Base-by-base conservation (phyloP, 1,140 invertebrate species). In the Pygmarrhopalites habei region DNA sequence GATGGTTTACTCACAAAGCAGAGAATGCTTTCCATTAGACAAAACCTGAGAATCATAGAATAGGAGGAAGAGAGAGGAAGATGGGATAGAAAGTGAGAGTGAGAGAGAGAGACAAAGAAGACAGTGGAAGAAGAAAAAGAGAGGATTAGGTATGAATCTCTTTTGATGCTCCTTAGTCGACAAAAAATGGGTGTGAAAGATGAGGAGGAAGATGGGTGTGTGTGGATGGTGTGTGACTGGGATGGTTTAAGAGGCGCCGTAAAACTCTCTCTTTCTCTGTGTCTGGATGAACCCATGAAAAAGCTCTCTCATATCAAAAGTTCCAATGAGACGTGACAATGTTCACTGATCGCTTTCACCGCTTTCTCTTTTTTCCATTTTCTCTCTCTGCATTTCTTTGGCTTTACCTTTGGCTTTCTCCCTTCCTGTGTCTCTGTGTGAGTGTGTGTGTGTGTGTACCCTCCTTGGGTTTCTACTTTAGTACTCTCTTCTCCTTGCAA, bases 271-370 rank as follows among this genome's bases (percentile, higher is more conserved):
- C 39, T 41, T n/a, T 41, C 39, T 41, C 39, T 41, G 12, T 41
- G 12, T 41, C 12, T 4, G n/a, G 23, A 52, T 52, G 49, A 52
- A 52, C 14, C 49, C 28, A 49, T 49, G 46, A n/a, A n/a, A 15
- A 52, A 52, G 49, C 23, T 52, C 49, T n/a, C 39, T 52, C 49
- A 52, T 52, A 52, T 52, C 49, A 52, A 52, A 52, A 52, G 49
- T 52, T 52, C 49, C 49, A 52, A 52, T 52, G 49, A 52, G 14
- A 52, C 49, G 49, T 52, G 49, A 52, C 49, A 52, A 52, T 14
- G 7, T 52, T 52, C 49, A 52, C 49, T 52, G 49, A 52, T 52
- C 49, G 28, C 44, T 19, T n/a, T 47, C 44, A n/a, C 44, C 17
- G n/a, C 44, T 7, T 47, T 47, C 44, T 47, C 17, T 10, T 25